These are phyloP conservation scores for Lordiphosa mommai DNA, from an alignment of 1,140 invertebrate genomes.

Conservation along the genomic window DNA sequence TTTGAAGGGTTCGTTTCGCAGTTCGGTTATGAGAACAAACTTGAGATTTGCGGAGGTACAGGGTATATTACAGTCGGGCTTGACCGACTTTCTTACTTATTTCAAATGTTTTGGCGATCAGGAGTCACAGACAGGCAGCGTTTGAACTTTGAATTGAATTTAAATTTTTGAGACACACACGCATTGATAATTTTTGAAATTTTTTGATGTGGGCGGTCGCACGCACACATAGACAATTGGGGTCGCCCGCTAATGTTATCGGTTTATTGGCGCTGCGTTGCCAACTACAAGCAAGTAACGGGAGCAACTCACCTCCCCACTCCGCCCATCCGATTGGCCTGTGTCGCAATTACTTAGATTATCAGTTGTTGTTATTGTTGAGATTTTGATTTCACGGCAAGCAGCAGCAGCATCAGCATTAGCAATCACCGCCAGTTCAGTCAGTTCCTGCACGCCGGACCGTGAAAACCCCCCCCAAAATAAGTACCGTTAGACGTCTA, in stretches of 20 bases:
- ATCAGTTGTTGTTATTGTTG: constrained; percentile 73
- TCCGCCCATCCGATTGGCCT: not conserved
- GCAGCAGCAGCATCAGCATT: constrained; percentile 23
- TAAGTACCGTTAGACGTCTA: constrained; percentile 9
- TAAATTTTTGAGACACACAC: constrained; percentile 15
- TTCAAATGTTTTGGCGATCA: constrained; percentile 44
- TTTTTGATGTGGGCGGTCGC: constrained; percentile 55
- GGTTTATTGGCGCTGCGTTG: constrained; percentile 24
- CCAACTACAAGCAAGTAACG: constrained; percentile 23
- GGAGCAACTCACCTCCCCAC: no score
- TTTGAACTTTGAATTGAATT: constrained; percentile 37
- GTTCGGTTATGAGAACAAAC: no score
- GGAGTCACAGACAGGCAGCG: constrained; percentile 24
- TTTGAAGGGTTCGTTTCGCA: no score
- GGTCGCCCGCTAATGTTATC: constrained; percentile 42
- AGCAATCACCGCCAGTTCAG: constrained; percentile 39
- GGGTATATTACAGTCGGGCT: no score
- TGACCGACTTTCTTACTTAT: no score
- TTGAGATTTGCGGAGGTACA: no score
- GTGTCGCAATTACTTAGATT: constrained; percentile 55
- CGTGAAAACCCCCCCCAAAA: constrained; percentile 37
- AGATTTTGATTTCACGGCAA: constrained; percentile 62
- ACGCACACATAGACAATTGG: constrained; percentile 26
- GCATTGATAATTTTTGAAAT: constrained; percentile 39
- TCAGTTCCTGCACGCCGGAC: constrained; percentile 69